phyloP scores from a whole-genome alignment of 2,113 vertebrate genomes.

The Pterophyllum scalare region DNA sequence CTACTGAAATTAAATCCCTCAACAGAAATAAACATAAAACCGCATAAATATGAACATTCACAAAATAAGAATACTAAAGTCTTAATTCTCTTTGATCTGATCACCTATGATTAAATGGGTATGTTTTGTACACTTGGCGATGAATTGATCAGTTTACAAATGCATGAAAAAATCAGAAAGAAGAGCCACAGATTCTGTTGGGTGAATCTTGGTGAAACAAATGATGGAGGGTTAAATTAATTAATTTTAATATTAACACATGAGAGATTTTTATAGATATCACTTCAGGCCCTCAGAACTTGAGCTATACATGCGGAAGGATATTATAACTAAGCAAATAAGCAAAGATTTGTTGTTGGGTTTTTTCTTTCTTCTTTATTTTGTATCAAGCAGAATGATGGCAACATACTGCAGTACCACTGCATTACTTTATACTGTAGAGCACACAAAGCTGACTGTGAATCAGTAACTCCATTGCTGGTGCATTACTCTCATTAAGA shows the following conservation, averaged over 20 bases:
- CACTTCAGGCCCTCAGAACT: background rate
- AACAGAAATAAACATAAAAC: constrained; percentile 4
- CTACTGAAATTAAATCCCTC: constrained; percentile 23
- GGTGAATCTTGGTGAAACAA: background rate
- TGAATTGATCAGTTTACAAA: background rate
- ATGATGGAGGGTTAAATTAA: background rate
- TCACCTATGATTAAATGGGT: background rate
- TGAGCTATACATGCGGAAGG: background rate
- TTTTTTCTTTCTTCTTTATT: background rate
- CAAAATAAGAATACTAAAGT: background rate
- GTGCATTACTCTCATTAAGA: constrained; percentile 53
- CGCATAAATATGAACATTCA: background rate
- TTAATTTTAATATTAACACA: background rate
- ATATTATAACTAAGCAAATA: background rate
- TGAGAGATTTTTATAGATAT: background rate
- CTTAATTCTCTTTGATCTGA: background rate
- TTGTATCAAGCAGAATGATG: background rate
- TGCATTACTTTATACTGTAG: background rate
- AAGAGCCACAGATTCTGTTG: background rate
- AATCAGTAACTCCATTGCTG: constrained; percentile 27
- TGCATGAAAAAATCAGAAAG: background rate
- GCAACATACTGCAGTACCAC: constrained; percentile 3
- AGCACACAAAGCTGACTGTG: constrained; percentile 15
- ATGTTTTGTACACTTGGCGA: background rate
- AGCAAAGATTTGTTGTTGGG: background rate